These are phyloP conservation scores for Gallinago nigripennis DNA, from an alignment of 2,797 vertebrate genomes.

Conservation along the genomic window DNA sequence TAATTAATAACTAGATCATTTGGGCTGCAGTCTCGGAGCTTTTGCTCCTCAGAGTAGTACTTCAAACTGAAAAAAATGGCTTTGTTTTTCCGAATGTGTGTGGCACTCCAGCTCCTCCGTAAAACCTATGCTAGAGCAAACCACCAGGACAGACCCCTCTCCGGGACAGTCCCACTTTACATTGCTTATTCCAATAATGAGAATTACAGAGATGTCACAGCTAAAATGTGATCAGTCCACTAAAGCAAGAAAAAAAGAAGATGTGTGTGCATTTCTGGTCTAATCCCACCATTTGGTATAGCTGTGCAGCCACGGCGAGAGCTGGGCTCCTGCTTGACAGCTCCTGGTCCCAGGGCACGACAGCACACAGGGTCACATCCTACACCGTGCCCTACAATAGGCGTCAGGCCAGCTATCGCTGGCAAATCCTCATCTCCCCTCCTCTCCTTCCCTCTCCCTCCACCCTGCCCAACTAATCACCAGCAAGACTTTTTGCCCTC, in stretches of 20 bases:
- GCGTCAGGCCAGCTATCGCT: not conserved
- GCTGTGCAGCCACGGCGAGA: not conserved
- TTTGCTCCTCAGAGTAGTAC: not conserved
- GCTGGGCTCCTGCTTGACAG: not conserved
- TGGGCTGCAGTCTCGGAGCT: not conserved
- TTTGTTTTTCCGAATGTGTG: not conserved
- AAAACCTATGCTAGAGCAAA: not conserved
- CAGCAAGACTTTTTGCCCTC: not conserved
- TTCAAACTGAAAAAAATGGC: not conserved
- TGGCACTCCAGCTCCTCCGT: not conserved
- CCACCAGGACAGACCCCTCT: rapidly evolving
- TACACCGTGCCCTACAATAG: not conserved
- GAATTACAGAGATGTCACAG: not conserved
- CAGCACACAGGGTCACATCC: rapidly evolving
- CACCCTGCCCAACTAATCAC: not conserved
- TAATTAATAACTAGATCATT: not conserved
- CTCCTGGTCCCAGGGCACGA: not conserved
- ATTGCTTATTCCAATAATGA: not conserved
- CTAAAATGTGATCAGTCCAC: not conserved
- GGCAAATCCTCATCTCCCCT: not conserved
- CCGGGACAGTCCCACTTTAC: not conserved
- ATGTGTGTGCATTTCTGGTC: rapidly evolving
- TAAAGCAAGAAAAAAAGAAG: not conserved
- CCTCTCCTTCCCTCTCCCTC: not conserved
- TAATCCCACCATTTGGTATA: not conserved